Base-by-base conservation (phyloP, 2,113 vertebrate genomes). In the Urocolius indicus region DNA sequence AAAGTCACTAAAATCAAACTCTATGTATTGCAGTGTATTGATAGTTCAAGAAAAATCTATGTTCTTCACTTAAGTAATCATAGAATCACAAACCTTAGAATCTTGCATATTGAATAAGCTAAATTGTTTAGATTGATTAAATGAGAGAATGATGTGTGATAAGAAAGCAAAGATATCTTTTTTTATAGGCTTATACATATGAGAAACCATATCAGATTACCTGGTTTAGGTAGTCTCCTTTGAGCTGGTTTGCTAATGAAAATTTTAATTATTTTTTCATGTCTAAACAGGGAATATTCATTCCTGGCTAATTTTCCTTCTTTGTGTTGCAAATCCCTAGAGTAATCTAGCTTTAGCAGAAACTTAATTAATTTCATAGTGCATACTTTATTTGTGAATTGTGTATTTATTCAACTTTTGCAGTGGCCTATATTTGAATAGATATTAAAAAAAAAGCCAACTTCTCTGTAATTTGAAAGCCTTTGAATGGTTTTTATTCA, bases 381-480 rank as follows among this genome's bases (percentile, higher is more conserved):
- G 71, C 82, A 68, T 24, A n/a, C 19, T 78, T 89, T 68, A 58
- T 93, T 85, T 84, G 54, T 46, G 54, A 94, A 84, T 46, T 87
- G 13, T 3, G 5, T 62, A 74, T 86, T 95, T 95, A 91, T 89
- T 87, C 73, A 89, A 52, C 69, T 95, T 96, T 87, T 96, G 54
- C 46, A 87, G 52, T 76, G 75, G 34, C 26, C 62, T 92, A 55
- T 94, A 91, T 90, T 91, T 90, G 19, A 96, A 94, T 61, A 93
- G 65, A 61, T 78, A 94, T 63, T 46, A 15, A 5, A 2, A 38
- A 43, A 89, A 51, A 48, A 78, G 13, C 10, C 59, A 91, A 93
- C 11, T 94, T 91, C 14, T 29, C 95, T 97, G 75, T 94, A 34
- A 89, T 90, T 68, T 97, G 93, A 86, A 95, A 83, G 69, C 90